Evolutionary conservation across 1,140 invertebrate genomes (phyloP), one percentile per base, ranked within the genome.

Genomic region (Drosophila albomicans): DNA sequence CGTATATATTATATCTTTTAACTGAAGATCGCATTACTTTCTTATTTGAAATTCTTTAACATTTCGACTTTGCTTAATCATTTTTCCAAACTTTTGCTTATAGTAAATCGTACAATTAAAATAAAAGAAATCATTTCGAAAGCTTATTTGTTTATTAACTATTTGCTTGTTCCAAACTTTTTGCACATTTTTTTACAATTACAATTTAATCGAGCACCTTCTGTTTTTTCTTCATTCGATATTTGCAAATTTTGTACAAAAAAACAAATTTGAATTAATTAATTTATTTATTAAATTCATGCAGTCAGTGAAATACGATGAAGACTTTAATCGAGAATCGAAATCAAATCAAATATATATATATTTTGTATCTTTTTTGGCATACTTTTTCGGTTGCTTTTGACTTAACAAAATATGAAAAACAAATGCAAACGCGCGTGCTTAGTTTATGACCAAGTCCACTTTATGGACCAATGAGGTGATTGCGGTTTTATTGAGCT

Each of bases 401-500:
- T 88, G 74, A 88, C 77, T 78, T 88, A 65, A 79, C 72, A 65
- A 82, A 71, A 76, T 63, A 82, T 69, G 75, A 66, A 54, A 81
- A 71, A 73, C 65, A 77, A 82, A 81, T 89, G 81, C 81, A 75
- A 89, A 89, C 79, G 75, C 81, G 84, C 72, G 80, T 64, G 76
- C 77, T 81, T 91, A 92, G 91, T 92, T 91, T 92, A 91, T 92
- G 84, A 92, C 91, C 91, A 92, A 92, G 91, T 92, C 91, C 89
- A 92, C 66, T 92, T 92, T 91, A 85, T 92, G 91, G 91, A 91
- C 91, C 78, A 91, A 91, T 69, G 91, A 92, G 91, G 91, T 92
- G 91, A 92, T 90, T 91, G 81, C 81, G 75, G 80, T 69, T 65
- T 91, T 79, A 48, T 89, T 76, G 51, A 73, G 61, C 70, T 78